Percentiles rank a stretch among this genome's conserved stretches.
These are phyloP conservation scores for Harpagoxenus sublaevis DNA, from an alignment of 2,888 invertebrate genomes.

Conservation along the genomic window DNA sequence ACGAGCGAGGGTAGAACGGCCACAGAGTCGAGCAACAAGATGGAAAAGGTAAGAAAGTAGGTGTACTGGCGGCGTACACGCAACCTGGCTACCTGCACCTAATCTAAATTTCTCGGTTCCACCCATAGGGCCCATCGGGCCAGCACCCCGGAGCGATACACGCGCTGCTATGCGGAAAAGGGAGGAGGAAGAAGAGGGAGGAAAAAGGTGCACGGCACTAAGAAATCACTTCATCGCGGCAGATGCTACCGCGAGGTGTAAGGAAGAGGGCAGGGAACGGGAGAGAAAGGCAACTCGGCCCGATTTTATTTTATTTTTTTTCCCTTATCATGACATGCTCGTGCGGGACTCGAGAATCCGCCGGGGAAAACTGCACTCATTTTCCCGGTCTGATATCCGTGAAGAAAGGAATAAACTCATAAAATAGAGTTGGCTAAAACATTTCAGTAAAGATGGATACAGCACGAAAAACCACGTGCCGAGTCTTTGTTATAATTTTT, in stretches of 20 bases:
- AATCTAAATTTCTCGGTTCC: constrained; percentile 73
- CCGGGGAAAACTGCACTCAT: constrained; percentile 72
- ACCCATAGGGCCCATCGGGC: constrained; percentile 43
- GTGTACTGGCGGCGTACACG: constrained; percentile 38
- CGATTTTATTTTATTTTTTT: constrained; percentile 34
- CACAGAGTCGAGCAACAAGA: constrained; percentile 11
- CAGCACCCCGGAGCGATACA: constrained; percentile 66
- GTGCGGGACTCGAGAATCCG: constrained; percentile 46
- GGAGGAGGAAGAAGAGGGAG: constrained; percentile 34
- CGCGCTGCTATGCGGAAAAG: constrained; percentile 44
- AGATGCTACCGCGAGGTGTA: constrained; percentile 77
- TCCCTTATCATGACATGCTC: constrained; percentile 53
- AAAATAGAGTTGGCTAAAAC: not conserved
- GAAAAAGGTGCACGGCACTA: constrained; percentile 76
- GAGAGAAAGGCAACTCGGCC: constrained; percentile 51
- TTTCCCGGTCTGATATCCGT: constrained; percentile 65
- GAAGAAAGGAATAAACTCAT: constrained; percentile 53
- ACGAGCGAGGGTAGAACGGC: not conserved
- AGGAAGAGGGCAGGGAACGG: constrained; percentile 21
- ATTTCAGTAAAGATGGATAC: not conserved
- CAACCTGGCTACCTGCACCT: constrained; percentile 67
- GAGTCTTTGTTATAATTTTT: not conserved
- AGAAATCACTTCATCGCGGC: constrained; percentile 83
- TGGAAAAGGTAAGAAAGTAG: constrained; percentile 51
- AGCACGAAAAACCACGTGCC: not conserved